These are phyloP conservation scores for Hydraecia micacea DNA, from an alignment of 2,888 invertebrate species.

Conservation along the genomic window DNA sequence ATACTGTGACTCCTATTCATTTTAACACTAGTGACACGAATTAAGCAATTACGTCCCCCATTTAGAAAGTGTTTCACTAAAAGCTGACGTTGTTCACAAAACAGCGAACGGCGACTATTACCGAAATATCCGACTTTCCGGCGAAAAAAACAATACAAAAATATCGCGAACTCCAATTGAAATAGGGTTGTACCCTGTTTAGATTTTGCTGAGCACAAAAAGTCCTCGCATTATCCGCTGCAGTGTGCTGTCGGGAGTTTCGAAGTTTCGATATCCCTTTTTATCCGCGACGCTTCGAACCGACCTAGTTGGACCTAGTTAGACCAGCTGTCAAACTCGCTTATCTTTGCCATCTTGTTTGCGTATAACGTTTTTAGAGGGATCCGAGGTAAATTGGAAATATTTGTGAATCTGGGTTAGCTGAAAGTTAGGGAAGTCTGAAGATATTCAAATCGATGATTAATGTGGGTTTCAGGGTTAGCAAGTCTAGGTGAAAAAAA, in stretches of 20 bases:
- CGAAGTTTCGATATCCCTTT: conserved; percentile 66
- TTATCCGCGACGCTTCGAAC: conserved; percentile 64
- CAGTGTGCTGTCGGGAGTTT: conserved; percentile 54
- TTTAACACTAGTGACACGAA: conserved; percentile 23
- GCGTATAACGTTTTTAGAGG: conserved; percentile 55
- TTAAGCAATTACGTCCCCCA: conserved; percentile 39
- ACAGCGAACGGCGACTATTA: conserved; percentile 49
- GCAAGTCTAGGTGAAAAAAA: neutral
- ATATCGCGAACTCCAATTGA: conserved; percentile 59
- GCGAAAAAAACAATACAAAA: conserved; percentile 59
- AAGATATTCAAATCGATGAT: neutral
- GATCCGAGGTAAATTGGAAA: conserved; percentile 47
- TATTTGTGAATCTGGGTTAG: conserved; percentile 60
- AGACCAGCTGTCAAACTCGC: conserved; percentile 66
- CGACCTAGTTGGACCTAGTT: conserved; percentile 68
- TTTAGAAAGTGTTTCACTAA: conserved; percentile 44
- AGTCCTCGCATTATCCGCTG: conserved; percentile 57
- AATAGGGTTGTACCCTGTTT: conserved; percentile 66
- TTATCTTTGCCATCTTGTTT: conserved; percentile 66
- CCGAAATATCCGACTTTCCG: conserved; percentile 41
- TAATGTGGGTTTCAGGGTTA: conserved; percentile 6
- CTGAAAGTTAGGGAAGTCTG: neutral
- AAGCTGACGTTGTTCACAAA: conserved; percentile 54
- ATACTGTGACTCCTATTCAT: conserved; percentile 15
- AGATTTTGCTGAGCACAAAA: conserved; percentile 68